Percentiles rank a stretch among this genome's conserved stretches.
Evolutionary conservation across 2,888 invertebrate species (phyloP).

Genomic region (Scotopteryx bipunctaria): DNA sequence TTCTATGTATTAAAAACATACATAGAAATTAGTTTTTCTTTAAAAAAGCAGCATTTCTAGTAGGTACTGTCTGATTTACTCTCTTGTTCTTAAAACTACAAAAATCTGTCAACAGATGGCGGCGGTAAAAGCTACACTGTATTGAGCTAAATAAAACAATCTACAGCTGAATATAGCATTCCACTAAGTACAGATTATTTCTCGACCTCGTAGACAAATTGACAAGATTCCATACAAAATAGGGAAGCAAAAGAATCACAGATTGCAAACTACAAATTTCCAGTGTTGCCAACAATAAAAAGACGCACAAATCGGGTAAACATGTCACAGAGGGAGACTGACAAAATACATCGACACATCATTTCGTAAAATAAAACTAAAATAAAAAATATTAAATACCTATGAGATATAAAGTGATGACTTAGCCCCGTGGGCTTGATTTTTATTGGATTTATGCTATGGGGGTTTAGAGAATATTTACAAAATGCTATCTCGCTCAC

Average conservation of each 20-base stretch:
- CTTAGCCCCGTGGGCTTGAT: slow-evolving; percentile 64
- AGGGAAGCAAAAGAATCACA: slow-evolving; percentile 63
- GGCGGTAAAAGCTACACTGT: slow-evolving; percentile 48
- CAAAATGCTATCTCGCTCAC: slow-evolving; percentile 77
- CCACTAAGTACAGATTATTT: slow-evolving; percentile 66
- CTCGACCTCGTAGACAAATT: slow-evolving; percentile 60
- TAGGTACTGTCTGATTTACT: not conserved
- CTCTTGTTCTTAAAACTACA: not conserved
- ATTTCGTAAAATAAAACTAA: slow-evolving; percentile 72
- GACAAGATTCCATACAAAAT: slow-evolving; percentile 45
- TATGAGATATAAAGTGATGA: slow-evolving; percentile 81
- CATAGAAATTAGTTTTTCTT: too few relatives aligned
- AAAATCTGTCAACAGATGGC: slow-evolving; percentile 26
- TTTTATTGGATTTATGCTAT: slow-evolving; percentile 78
- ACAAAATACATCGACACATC: slow-evolving; percentile 69
- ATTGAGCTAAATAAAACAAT: slow-evolving; percentile 62
- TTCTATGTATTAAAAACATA: too few relatives aligned
- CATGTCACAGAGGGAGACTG: slow-evolving; percentile 59
- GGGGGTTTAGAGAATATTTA: slow-evolving; percentile 76
- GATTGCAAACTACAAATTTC: slow-evolving; percentile 40
- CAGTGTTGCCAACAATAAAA: slow-evolving; percentile 55
- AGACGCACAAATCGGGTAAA: slow-evolving; percentile 40
- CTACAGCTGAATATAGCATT: slow-evolving; percentile 56
- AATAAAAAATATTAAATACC: slow-evolving; percentile 79
- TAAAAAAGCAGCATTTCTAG: too few relatives aligned